These are phyloP conservation scores for Hirtodrosophila histrioides DNA, from an alignment of 2,888 invertebrate species.

Conservation along the genomic window DNA sequence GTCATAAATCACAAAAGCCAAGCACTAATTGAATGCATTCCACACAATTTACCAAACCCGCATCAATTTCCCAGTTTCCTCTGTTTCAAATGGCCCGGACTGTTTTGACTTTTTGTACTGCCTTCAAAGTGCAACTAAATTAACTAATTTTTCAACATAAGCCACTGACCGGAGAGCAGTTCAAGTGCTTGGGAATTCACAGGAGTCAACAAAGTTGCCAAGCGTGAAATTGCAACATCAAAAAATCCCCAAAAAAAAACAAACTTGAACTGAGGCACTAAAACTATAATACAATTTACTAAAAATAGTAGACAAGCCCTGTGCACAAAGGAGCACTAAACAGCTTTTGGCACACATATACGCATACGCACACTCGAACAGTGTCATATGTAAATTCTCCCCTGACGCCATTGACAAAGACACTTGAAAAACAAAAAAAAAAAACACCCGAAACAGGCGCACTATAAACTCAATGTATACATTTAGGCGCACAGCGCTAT, in stretches of 20 bases:
- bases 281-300: slow-evolving; percentile 80
- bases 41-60: slow-evolving; percentile 12
- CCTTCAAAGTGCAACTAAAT: slow-evolving; percentile 60
- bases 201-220: slow-evolving; percentile 70
- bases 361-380: slow-evolving; percentile 35
- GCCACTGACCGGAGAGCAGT: slow-evolving; percentile 58
- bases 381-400: slow-evolving; percentile 80
- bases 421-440: slow-evolving; percentile 60
- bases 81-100: slow-evolving; percentile 43
- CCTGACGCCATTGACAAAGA: slow-evolving; percentile 77
- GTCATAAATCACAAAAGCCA: slow-evolving; percentile 17
- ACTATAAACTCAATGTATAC: slow-evolving; percentile 74
- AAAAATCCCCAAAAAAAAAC: slow-evolving; percentile 40
- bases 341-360: slow-evolving; percentile 54
- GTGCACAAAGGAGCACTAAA: slow-evolving; percentile 76
- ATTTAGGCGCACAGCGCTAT: slow-evolving; percentile 73
- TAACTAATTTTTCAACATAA: slow-evolving; percentile 73
- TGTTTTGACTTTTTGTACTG: slow-evolving; percentile 20
- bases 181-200: slow-evolving; percentile 32
- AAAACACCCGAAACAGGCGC: slow-evolving; percentile 41
- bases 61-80: slow-evolving; percentile 58
- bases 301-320: slow-evolving; percentile 68
- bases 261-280: slow-evolving; percentile 66
- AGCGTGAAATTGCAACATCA: slow-evolving; percentile 78
- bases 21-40: slow-evolving; percentile 48